Percentiles rank a stretch among this genome's conserved stretches.
phyloP scores from a whole-genome alignment of 2,113 vertebrate genomes.

The Equus quagga region DNA sequence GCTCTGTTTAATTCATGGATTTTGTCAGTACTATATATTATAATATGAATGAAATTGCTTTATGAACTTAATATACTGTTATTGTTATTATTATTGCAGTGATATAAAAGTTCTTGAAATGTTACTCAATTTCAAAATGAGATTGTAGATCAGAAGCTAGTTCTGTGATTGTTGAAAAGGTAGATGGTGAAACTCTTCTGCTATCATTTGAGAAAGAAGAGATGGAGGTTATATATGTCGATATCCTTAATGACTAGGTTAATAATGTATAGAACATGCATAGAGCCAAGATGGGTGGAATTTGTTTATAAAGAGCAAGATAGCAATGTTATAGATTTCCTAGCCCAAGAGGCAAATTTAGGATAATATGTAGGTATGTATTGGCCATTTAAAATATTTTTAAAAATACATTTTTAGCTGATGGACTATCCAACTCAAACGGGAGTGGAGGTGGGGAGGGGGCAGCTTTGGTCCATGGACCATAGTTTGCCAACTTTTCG shows the following conservation, averaged over 20 bases:
- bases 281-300: neutral
- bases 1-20: neutral
- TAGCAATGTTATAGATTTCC: neutral
- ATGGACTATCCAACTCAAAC: neutral
- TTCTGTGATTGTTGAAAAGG: conserved; percentile 4
- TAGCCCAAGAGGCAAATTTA: neutral
- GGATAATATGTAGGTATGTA: neutral
- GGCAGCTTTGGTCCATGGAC: neutral
- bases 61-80: neutral
- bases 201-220: neutral
- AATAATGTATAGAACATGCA: neutral
- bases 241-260: neutral
- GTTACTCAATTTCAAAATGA: conserved; percentile 3
- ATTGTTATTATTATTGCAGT: neutral
- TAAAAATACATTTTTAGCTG: neutral
- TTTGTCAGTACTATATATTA: neutral
- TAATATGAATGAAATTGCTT: neutral
- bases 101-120: neutral
- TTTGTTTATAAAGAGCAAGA: neutral
- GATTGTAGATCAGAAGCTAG: neutral
- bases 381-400: neutral
- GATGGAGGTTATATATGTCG: neutral
- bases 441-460: neutral
- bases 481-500: neutral
- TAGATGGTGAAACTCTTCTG: neutral